A percentile compares a stretch with the other conserved stretches of the same genome.
Conservation (phyloP, 1,140 invertebrate species). For the Heliconius hermathena region DNA sequence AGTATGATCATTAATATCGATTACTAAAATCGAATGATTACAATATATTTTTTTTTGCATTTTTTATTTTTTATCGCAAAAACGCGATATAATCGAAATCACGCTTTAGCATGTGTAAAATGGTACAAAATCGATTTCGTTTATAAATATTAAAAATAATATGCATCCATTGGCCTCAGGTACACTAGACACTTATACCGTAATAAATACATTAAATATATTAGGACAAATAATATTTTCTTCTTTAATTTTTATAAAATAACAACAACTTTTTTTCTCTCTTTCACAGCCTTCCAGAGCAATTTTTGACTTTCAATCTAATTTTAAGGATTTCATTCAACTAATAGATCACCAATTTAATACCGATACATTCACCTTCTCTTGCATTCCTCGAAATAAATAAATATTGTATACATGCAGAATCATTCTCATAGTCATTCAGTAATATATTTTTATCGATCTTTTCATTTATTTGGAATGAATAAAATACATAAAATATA, state of each 20-base stretch:
- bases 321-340: not conserved
- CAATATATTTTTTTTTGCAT: not conserved
- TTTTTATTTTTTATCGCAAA: conserved; percentile 7
- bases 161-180: conserved; percentile 32
- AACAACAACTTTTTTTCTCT: conserved; percentile 9
- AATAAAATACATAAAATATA: not conserved
- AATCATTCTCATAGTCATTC: not conserved
- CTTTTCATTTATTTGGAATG: not conserved
- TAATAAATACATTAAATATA: conserved; percentile 24
- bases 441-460: not conserved
- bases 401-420: not conserved
- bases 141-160: conserved; percentile 13
- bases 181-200: conserved; percentile 33
- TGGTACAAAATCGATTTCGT: not conserved
- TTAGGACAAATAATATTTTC: conserved; percentile 2
- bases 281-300: conserved; percentile 34
- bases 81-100: conserved; percentile 1
- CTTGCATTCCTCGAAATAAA: not conserved
- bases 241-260: not conserved
- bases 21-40: not conserved
- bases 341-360: not conserved
- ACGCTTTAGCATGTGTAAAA: conserved; percentile 15
- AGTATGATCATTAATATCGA: not conserved
- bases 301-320: conserved; percentile 19
- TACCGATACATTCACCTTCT: not conserved